Conservation (phyloP, 2,888 invertebrate species). For the Trichogramma evanescens region DNA sequence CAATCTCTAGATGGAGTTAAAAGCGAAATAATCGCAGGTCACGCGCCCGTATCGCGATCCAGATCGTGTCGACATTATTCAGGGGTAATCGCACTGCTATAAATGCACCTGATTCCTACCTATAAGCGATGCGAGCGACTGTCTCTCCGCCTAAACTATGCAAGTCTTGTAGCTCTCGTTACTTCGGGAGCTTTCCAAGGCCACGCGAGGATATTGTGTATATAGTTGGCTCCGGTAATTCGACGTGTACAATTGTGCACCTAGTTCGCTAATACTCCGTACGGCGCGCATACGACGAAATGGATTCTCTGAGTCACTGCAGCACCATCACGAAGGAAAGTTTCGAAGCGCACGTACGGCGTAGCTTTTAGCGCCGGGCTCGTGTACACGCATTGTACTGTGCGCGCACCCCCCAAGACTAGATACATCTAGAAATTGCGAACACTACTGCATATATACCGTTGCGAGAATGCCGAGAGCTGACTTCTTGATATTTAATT, state of each 20-base stretch:
- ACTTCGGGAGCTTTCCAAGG: constrained; percentile 9
- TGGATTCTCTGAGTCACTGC: not conserved
- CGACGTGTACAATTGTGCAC: constrained; percentile 9
- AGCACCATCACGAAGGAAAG: not conserved
- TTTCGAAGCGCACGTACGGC: not conserved
- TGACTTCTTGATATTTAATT: not conserved
- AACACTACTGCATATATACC: not conserved
- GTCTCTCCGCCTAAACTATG: constrained; percentile 10
- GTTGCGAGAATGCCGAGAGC: no score
- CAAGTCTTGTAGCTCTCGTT: constrained; percentile 1
- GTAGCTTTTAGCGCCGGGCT: not conserved
- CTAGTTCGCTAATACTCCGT: constrained; percentile 6
- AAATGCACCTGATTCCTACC: no score
- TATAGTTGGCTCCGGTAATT: constrained; percentile 2
- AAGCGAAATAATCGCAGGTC: no score
- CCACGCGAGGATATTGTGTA: not conserved
- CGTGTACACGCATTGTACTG: no score
- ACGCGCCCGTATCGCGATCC: not conserved
- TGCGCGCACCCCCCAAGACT: no score
- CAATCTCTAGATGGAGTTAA: no score
- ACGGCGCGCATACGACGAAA: not conserved
- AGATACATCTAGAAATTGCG: not conserved
- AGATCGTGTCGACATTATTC: not conserved
- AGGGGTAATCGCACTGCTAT: no score
- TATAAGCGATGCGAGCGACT: not conserved